Conservation (phyloP, 2,113 vertebrate species). For the Potamarius usumacintae region DNA sequence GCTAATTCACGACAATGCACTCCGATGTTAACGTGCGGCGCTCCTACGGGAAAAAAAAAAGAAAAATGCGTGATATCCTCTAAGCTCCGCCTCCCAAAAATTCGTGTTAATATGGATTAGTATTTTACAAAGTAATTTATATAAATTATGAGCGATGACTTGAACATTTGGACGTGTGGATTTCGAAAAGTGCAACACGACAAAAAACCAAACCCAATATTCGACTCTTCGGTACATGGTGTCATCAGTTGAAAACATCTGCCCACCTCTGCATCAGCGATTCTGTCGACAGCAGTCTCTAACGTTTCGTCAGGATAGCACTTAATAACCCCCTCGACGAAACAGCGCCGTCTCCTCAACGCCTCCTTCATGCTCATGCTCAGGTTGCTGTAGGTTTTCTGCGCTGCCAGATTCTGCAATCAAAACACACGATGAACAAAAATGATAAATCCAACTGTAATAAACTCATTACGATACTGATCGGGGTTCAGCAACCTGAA, state of each 20-base stretch:
- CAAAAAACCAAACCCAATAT: neutral
- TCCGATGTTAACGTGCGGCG: neutral
- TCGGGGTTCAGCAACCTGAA: too few species aligned
- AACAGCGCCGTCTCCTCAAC: conserved; percentile 70
- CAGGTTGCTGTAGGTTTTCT: conserved; percentile 89
- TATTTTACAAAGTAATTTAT: neutral
- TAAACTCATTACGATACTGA: neutral
- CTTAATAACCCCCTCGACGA: conserved; percentile 87
- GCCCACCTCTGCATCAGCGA: conserved; percentile 83
- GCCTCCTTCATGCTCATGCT: conserved; percentile 86
- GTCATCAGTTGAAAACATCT: neutral
- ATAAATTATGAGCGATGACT: neutral
- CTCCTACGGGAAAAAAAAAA: too few species aligned
- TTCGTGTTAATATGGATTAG: too few species aligned
- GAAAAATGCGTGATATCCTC: neutral
- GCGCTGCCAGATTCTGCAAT: conserved; percentile 83
- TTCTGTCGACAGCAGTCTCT: conserved; percentile 83
- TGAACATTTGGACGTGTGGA: too few species aligned
- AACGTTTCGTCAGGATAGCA: conserved; percentile 85
- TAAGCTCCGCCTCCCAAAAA: neutral
- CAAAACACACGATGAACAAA: neutral
- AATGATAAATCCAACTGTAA: neutral
- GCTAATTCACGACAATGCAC: neutral
- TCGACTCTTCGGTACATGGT: neutral
- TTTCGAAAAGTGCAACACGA: too few species aligned